Conservation (phyloP, 1,140 invertebrate species). For the Zaprionus ornatus region DNA sequence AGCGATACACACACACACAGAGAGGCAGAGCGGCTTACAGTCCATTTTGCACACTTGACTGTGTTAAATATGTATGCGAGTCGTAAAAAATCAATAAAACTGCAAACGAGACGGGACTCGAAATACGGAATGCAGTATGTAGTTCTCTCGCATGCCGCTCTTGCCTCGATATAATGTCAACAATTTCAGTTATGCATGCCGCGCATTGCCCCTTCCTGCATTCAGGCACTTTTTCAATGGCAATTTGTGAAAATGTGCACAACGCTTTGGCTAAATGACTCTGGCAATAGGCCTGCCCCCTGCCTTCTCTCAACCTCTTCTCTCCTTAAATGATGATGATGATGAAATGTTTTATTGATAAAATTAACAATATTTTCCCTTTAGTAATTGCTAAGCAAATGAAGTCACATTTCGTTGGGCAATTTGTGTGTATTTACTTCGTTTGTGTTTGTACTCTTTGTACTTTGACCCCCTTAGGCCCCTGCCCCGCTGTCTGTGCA, state of each 20-base stretch:
- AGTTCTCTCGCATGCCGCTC: constrained; percentile 2
- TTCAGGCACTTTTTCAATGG: constrained; percentile 52
- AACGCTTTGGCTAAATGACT: constrained; percentile 54
- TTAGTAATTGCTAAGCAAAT: constrained; percentile 39
- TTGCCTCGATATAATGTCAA: constrained; percentile 54
- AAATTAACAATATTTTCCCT: constrained; percentile 40
- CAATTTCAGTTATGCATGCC: constrained; percentile 55
- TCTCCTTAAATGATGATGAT: constrained; percentile 41
- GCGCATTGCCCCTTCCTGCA: background rate
- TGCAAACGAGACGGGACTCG: constrained; percentile 30
- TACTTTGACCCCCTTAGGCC: background rate
- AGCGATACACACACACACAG: background rate
- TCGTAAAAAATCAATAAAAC: constrained; percentile 75
- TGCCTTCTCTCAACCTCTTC: background rate
- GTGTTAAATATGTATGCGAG: constrained; percentile 54
- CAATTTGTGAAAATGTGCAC: constrained; percentile 66
- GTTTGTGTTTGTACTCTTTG: constrained; percentile 12
- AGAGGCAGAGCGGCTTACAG: constrained; percentile 4
- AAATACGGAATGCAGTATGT: background rate
- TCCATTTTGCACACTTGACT: constrained; percentile 59
- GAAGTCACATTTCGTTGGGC: constrained; percentile 49
- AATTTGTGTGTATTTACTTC: constrained; percentile 34
- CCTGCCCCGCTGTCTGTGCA: background rate
- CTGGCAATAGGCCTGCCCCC: background rate
- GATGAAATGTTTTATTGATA: constrained; percentile 69